phyloP scores from a whole-genome alignment of 2,888 invertebrate species.

The Drosophila mulleri region DNA sequence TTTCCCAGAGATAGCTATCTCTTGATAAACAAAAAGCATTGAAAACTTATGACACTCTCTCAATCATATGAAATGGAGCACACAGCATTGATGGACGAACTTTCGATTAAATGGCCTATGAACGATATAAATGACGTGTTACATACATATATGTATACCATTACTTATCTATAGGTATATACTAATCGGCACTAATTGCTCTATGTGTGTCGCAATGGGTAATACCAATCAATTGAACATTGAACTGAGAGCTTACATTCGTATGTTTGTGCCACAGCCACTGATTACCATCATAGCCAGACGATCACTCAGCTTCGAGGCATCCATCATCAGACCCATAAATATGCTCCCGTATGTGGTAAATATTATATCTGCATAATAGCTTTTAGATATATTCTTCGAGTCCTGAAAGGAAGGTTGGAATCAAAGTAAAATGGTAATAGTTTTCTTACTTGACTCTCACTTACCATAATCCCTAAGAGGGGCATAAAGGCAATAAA shows the following conservation, averaged over 20 bases:
- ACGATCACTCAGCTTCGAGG: constrained; percentile 47
- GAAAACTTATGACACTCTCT: constrained; percentile 4
- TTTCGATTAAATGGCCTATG: neutral
- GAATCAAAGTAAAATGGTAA: neutral
- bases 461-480: constrained; percentile 42
- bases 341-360: constrained; percentile 24
- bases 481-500: constrained; percentile 49
- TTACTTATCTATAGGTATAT: neutral
- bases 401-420: constrained; percentile 27
- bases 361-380: constrained; percentile 56
- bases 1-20: constrained; percentile 2
- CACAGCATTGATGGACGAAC: constrained; percentile 1
- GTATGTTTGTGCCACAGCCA: constrained; percentile 32
- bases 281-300: constrained; percentile 25
- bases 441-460: too few relatives aligned
- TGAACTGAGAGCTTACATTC: constrained; percentile 36
- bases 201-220: neutral
- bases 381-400: constrained; percentile 1
- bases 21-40: constrained; percentile 6
- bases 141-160: neutral
- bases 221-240: neutral
- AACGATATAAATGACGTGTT: neutral
- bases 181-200: neutral
- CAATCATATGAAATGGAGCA: constrained; percentile 1
- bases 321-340: constrained; percentile 60